Evolutionary conservation across 2,113 vertebrate genomes (phyloP), one percentile per base, ranked within the genome.

Genomic region (Theristicus caerulescens): DNA sequence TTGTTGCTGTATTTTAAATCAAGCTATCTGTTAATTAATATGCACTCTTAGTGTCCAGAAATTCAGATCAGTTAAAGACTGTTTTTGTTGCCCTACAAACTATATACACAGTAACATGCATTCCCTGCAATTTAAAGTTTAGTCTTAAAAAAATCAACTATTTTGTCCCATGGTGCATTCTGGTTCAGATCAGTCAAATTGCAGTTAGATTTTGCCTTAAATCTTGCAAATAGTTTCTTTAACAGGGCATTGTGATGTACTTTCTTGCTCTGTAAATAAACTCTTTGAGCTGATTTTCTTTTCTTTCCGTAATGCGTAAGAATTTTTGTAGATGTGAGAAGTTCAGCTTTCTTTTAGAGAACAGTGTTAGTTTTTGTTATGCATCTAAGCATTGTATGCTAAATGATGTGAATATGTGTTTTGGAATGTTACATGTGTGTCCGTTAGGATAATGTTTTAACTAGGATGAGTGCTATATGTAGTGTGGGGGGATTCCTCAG

Each of bases 341-440:
- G 47, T 29, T 29, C 15, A 26, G 19, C 9, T 82, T 86, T 69
- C 21, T 58, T 66, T 44, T 14, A 16, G 32, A 69, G 32, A 17
- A 27, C 8, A 0, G 0, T 6, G 11, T 29, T 27, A 40, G 27
- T 17, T 65, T 71, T 88, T n/a, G 38, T 66, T 29, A 4, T 1
- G 1, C 1, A 0, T 24, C 10, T 10, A 14, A 22, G 9, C n/a
- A 26, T 16, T 51, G 29, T 11, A 10, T n/a, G 44, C 25, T 52
- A 20, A 7, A 44, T 42, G 25, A 15, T 29, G 40, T 31, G 34
- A 32, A 6, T 15, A 1, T 19, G 10, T 24, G 10, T 10, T 62
- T 42, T 34, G 32, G 52, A 25, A 6, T 42, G 34, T 52, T 24
- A 25, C 9, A 1, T 2, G 10, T 7, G 10, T 55, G 29, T 46